A percentile compares a stretch with the other conserved stretches of the same genome.
Evolutionary conservation across 2,113 vertebrate species (phyloP).

Genomic region (Cynopterus brachyotis): DNA sequence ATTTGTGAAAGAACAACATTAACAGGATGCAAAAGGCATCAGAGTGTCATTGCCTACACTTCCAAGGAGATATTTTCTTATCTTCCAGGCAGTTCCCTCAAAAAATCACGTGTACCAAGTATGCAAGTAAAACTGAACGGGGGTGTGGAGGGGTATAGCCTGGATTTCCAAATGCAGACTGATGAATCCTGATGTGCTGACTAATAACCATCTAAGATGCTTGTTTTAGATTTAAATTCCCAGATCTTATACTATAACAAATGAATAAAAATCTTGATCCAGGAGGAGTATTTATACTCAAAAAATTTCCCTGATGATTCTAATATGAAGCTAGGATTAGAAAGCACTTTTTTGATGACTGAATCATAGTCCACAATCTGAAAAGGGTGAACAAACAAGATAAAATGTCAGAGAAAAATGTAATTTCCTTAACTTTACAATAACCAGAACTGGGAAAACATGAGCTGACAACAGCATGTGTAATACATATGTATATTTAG

Average conservation of each 20-base stretch:
- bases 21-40: background rate
- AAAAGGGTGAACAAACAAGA: background rate
- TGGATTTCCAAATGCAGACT: background rate
- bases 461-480: background rate
- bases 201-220: background rate
- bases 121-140: background rate
- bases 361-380: conserved; percentile 54
- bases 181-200: background rate
- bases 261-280: conserved; percentile 32
- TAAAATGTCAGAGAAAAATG: conserved; percentile 46
- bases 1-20: background rate
- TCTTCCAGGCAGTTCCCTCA: background rate
- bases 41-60: background rate
- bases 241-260: background rate
- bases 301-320: conserved; percentile 53
- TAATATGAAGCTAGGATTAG: conserved; percentile 7
- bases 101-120: background rate
- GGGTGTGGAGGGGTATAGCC: background rate
- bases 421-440: background rate
- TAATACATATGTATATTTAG: background rate
- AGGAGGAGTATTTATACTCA: background rate
- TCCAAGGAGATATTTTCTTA: background rate
- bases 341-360: conserved; percentile 48
- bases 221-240: background rate
- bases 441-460: background rate